Evolutionary conservation across 2,113 vertebrate species (phyloP).

Genomic region (Strix aluco): DNA sequence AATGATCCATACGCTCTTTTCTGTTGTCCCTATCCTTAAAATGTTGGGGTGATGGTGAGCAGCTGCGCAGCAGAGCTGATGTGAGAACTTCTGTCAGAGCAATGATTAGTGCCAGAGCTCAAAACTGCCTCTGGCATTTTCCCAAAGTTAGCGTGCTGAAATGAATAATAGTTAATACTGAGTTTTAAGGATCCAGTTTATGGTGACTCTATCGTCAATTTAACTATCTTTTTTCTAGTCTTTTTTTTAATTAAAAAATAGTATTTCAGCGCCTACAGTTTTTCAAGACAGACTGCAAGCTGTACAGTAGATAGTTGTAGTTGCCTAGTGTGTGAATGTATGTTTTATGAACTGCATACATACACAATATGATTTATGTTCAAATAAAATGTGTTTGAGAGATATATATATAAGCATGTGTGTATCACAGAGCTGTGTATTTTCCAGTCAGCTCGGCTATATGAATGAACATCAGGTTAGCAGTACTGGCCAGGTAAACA

Average conservation of each 20-base stretch:
- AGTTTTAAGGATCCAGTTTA: background rate
- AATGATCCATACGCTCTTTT: background rate
- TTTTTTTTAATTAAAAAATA: background rate
- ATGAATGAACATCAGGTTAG: background rate
- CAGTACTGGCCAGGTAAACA: background rate
- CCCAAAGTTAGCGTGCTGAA: background rate
- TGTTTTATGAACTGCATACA: background rate
- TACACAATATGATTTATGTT: background rate
- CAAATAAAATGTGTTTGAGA: background rate
- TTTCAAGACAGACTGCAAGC: background rate
- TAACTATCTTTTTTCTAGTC: background rate
- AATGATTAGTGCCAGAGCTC: background rate
- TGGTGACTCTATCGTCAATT: background rate
- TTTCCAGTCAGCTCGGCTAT: background rate
- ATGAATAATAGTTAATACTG: background rate
- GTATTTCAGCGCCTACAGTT: background rate
- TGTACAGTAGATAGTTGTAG: background rate
- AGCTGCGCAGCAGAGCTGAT: background rate
- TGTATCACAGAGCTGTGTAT: background rate
- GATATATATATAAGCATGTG: background rate
- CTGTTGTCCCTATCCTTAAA: background rate
- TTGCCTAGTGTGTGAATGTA: background rate
- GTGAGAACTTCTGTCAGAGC: background rate
- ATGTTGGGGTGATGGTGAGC: background rate
- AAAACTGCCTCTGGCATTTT: slow-evolving; percentile 28